These are phyloP conservation scores for Heteromurus nitidus DNA, from an alignment of 2,888 invertebrate genomes.

Conservation along the genomic window DNA sequence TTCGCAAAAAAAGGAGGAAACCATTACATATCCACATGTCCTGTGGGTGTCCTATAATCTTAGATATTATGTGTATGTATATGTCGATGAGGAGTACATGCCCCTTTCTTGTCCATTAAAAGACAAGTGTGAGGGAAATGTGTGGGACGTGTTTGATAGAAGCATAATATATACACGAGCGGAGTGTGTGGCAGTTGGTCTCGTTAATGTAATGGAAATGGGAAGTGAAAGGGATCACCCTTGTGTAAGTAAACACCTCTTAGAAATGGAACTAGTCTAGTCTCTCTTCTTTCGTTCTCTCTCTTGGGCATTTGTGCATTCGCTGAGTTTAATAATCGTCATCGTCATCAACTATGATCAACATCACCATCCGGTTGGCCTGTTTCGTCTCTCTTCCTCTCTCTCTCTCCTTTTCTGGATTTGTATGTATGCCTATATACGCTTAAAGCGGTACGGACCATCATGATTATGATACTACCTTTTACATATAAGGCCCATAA, in stretches of 20 bases:
- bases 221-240: slow-evolving; percentile 35
- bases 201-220: slow-evolving; percentile 32
- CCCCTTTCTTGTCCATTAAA: no score
- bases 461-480: background rate
- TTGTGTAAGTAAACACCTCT: slow-evolving; percentile 57
- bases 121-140: slow-evolving; percentile 15
- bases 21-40: no score
- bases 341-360: background rate
- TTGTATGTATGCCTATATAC: background rate
- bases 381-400: slow-evolving; percentile 15
- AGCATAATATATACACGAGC: no score
- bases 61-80: no score
- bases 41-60: no score
- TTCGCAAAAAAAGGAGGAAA: no score
- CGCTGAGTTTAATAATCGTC: background rate
- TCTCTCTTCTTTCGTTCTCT: no score
- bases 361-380: slow-evolving; percentile 12
- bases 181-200: no score
- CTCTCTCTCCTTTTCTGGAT: background rate
- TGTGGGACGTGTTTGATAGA: no score
- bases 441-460: no score
- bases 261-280: background rate
- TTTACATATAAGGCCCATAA: background rate
- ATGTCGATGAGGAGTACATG: no score
- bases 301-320: slow-evolving; percentile 46